Percentiles rank a stretch among this genome's conserved stretches.
Conservation (phyloP, 2,113 vertebrate species). For the Lathamus discolor region DNA sequence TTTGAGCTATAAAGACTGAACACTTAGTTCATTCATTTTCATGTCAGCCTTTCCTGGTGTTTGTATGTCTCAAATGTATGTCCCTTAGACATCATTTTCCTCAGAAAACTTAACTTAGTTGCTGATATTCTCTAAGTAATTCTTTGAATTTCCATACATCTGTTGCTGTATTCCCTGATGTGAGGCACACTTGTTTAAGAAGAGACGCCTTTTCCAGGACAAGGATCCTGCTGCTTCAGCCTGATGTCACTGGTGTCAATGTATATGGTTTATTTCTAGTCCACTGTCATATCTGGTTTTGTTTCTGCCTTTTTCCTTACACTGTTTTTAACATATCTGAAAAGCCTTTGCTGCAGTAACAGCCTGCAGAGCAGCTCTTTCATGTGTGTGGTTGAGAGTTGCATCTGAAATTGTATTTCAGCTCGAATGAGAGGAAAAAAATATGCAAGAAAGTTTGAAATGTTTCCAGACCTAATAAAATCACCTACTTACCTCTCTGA, state of each 20-base stretch:
- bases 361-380: background rate
- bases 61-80: background rate
- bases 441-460: background rate
- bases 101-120: background rate
- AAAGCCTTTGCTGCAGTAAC: background rate
- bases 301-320: background rate
- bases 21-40: background rate
- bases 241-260: background rate
- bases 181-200: background rate
- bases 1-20: background rate
- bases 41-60: background rate
- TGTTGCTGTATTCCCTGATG: background rate
- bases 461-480: conserved; percentile 36
- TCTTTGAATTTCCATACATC: background rate
- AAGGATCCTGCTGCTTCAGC: background rate
- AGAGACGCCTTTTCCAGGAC: background rate
- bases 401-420: background rate
- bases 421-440: background rate
- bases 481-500: conserved; percentile 50
- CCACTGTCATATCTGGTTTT: background rate
- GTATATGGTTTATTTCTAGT: background rate
- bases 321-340: background rate
- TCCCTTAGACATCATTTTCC: background rate
- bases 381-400: background rate
- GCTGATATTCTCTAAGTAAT: background rate